Percentiles rank a stretch among this genome's conserved stretches.
These are phyloP conservation scores for Euwallacea fornicatus DNA, from an alignment of 1,140 invertebrate species.

Conservation along the genomic window DNA sequence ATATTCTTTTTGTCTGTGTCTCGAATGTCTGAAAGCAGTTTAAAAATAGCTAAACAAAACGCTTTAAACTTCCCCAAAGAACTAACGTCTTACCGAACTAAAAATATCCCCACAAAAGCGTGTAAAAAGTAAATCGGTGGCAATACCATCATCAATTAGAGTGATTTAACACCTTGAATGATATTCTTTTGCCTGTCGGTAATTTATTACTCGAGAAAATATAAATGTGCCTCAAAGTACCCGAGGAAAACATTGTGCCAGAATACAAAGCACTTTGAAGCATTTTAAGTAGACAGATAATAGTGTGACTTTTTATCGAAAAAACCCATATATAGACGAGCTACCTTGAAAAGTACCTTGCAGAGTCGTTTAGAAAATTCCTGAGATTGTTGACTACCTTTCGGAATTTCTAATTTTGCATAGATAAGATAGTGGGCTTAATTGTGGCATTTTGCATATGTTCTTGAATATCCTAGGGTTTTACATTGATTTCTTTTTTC, in stretches of 20 bases:
- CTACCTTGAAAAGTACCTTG: slow-evolving; percentile 31
- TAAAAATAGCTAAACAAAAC: slow-evolving; percentile 43
- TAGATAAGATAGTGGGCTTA: slow-evolving; percentile 32
- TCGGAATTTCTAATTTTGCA: slow-evolving; percentile 31
- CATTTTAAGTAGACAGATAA: slow-evolving; percentile 36
- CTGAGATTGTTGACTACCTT: slow-evolving; percentile 17
- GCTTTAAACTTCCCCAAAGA: slow-evolving; percentile 30
- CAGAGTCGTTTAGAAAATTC: slow-evolving; percentile 24
- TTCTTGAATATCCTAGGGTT: not conserved
- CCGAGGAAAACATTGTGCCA: slow-evolving; percentile 30
- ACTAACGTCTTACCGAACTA: slow-evolving; percentile 28
- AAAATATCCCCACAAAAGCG: slow-evolving; percentile 38
- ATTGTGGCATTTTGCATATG: slow-evolving; percentile 26
- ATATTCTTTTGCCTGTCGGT: slow-evolving; percentile 42
- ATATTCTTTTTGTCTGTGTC: slow-evolving; percentile 32
- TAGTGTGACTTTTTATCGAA: slow-evolving; percentile 22
- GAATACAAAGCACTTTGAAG: slow-evolving; percentile 20
- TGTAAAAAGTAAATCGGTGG: slow-evolving; percentile 41
- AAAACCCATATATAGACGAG: slow-evolving; percentile 22
- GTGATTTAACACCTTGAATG: slow-evolving; percentile 48
- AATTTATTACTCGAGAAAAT: slow-evolving; percentile 45
- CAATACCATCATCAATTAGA: slow-evolving; percentile 46
- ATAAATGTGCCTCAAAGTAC: slow-evolving; percentile 44
- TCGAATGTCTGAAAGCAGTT: slow-evolving; percentile 21
- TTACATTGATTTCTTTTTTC: no score